Base-by-base conservation (phyloP, 2,797 vertebrate genomes). In the Pithecia hirsuta region DNA sequence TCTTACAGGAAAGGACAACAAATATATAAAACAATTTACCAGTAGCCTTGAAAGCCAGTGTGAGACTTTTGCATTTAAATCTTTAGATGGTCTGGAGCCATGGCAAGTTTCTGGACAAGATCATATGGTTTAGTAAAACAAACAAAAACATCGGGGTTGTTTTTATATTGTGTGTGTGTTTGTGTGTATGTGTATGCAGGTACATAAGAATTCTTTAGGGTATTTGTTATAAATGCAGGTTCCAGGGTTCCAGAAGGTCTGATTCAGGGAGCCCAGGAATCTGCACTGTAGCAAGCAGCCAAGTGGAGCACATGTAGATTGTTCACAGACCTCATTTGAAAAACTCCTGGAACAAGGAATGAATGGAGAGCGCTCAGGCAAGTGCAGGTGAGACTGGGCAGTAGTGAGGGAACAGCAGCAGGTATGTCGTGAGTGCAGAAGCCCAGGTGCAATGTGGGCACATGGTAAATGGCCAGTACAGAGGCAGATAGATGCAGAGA, bases 1-100 rank as follows among this genome's bases (percentile, higher is more conserved):
- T 80, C 26, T 72, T 36, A 81, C 7, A 93, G 24, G 30, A 81
- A 79, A 36, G 52, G 5, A 57, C 52, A 57, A 30, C 15, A 87
- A 67, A 41, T 91, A 59, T 61, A 72, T 96, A 78, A 82, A 93
- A 74, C 41, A 57, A 93, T 57, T 86, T 92, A 72, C 36, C 15
- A 20, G 72, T 46, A 91, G 22, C 4, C 44, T 79, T 83, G 17
- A 75, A 59, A 80, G 41, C 19, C 48, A 91, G 70, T 80, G 17
- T 41, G 30, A 72, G 11, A 79, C n/a, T 67, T 88, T 91, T 85
- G 13, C 30, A 80, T 4, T 70, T 92, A 36, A 70, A 75, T 92
- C 36, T 48, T 95, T 89, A 96, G 33, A 70, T 79, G 70, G 10
- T 76, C 80, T 46, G 4, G 74, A 59, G 33, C 22, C 36, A 39